phyloP scores from a whole-genome alignment of 2,888 invertebrate species.

The Hydroisotoma schaefferi region DNA sequence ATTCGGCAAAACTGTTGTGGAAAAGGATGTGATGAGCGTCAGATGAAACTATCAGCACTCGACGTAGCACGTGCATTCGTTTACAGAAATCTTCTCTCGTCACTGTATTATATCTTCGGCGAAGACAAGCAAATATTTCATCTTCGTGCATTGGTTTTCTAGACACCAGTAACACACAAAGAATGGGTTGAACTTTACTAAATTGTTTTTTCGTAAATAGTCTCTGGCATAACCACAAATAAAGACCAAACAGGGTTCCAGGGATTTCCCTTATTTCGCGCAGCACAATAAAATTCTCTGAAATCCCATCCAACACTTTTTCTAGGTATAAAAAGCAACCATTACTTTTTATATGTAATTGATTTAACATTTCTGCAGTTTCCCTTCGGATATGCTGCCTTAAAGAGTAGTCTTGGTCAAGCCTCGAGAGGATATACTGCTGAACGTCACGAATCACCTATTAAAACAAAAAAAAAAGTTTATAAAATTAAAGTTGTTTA shows the following conservation, averaged over 20 bases:
- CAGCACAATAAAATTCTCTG: slow-evolving; percentile 86
- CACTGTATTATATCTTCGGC: slow-evolving; percentile 73
- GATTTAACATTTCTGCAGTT: slow-evolving; percentile 91
- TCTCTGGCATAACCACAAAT: slow-evolving; percentile 90
- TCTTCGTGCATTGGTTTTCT: slow-evolving; percentile 77
- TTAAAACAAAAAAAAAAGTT: background rate
- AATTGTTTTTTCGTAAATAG: slow-evolving; percentile 86
- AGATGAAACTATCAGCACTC: slow-evolving; percentile 57
- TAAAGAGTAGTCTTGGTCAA: slow-evolving; percentile 84
- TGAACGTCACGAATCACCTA: slow-evolving; percentile 89
- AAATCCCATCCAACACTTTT: slow-evolving; percentile 85
- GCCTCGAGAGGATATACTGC: slow-evolving; percentile 82
- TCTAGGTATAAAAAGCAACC: slow-evolving; percentile 85
- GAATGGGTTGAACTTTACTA: slow-evolving; percentile 75
- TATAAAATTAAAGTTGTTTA: slow-evolving; percentile 1
- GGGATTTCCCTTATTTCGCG: slow-evolving; percentile 90
- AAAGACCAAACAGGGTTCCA: slow-evolving; percentile 89
- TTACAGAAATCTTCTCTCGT: slow-evolving; percentile 76
- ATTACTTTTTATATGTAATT: slow-evolving; percentile 91
- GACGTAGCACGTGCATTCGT: slow-evolving; percentile 68
- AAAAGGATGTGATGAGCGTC: slow-evolving; percentile 65
- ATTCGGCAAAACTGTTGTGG: slow-evolving; percentile 91
- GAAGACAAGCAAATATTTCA: slow-evolving; percentile 75
- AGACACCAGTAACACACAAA: slow-evolving; percentile 83
- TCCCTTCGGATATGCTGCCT: slow-evolving; percentile 83